Evolutionary conservation across 2,888 invertebrate species (phyloP), one percentile per base, ranked within the genome.

Genomic region (Actias luna): DNA sequence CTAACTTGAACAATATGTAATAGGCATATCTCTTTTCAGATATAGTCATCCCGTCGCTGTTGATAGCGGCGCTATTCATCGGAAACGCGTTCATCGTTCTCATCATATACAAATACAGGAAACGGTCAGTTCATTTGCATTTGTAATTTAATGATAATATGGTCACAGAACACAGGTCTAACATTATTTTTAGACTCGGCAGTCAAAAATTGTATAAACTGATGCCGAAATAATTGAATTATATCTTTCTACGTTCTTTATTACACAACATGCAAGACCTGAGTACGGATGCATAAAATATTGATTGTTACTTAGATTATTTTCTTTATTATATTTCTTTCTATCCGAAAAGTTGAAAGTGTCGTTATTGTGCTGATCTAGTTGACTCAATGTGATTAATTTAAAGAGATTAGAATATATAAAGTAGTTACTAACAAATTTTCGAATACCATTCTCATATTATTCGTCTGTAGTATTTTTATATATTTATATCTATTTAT

Each of bases 21-120:
- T 60, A 52, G 36, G 5, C 61, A 60, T 69, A 5, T 61, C 61
- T 72, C 77, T 72, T 77, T 93, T 87, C 69, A 96, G 96, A 96
- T 84, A 93, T 96, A 74, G 93, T 96, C 77, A 94, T 96, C 75
- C 96, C 96, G 79, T 94, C 94, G 73, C 87, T 95, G 64, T 92
- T 96, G 72, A 96, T 96, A 85, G 94, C 95, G 71, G 93, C 94
- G 71, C 92, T 96, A 61, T 95, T 96, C 83, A 93, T 95, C 69
- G 94, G 96, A 67, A 96, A 96, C 80, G 95, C 95, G 62, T 93
- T 95, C 80, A 94, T 96, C 79, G 93, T 96, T 61, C 94, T 95
- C 78, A 93, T 96, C 77, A 96, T 96, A 78, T 95, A 95, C 87
- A 95, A 94, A 82, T 95, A 95, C 76, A 94, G 94, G 76, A 95